Percentiles rank a stretch among this genome's conserved stretches.
These are phyloP conservation scores for Melanotaenia nigrans DNA, from an alignment of 2,797 vertebrate genomes.

Conservation along the genomic window DNA sequence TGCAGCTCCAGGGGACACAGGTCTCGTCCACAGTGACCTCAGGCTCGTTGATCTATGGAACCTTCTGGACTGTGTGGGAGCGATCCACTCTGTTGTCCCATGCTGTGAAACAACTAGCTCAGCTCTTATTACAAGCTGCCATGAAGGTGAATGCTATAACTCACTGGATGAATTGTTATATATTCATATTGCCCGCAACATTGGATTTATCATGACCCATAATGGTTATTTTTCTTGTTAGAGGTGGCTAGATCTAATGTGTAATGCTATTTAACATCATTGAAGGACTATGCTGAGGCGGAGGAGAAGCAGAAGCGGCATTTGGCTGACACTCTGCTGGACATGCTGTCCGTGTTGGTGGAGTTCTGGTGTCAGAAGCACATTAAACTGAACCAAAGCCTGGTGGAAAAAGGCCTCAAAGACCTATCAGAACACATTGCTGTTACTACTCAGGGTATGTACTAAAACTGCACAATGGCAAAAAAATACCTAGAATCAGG, in stretches of 20 bases:
- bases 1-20: constrained; percentile 21
- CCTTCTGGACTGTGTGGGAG: constrained; percentile 85
- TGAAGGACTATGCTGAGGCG: constrained; percentile 43
- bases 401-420: constrained; percentile 84
- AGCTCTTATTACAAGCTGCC: constrained; percentile 70
- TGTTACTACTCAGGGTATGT: constrained; percentile 87
- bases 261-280: constrained; percentile 24
- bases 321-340: constrained; percentile 83
- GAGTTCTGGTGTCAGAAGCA: constrained; percentile 92
- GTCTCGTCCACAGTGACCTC: constrained; percentile 41
- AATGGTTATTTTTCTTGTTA: neutral
- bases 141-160: constrained; percentile 46
- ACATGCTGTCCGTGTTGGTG: constrained; percentile 87
- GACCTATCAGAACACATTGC: constrained; percentile 87
- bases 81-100: constrained; percentile 72
- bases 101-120: constrained; percentile 75
- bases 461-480: neutral
- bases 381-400: constrained; percentile 84
- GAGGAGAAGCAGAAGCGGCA: constrained; percentile 78
- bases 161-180: neutral
- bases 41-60: constrained; percentile 70
- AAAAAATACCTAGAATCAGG: neutral
- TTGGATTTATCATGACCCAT: constrained; percentile 1
- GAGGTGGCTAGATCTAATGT: neutral
- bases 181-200: neutral